Conservation (phyloP, 2,797 vertebrate species). For the Momotus momota region DNA sequence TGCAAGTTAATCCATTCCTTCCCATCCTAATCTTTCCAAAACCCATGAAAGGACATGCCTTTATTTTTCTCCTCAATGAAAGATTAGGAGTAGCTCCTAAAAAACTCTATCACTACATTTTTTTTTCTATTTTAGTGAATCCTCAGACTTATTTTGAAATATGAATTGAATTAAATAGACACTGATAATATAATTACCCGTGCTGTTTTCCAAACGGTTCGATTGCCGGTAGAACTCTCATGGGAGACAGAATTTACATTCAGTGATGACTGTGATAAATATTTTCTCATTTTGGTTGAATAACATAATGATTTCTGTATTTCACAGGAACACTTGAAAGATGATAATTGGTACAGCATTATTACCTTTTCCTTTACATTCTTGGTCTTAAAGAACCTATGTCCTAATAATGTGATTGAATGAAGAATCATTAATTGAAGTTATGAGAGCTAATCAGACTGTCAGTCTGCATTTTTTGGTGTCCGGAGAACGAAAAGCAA, state of each 20-base stretch:
- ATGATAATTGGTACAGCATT: conserved; percentile 1
- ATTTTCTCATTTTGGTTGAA: conserved; percentile 36
- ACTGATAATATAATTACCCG: conserved; percentile 35
- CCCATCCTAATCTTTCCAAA: neutral
- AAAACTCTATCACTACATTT: neutral
- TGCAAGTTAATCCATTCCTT: neutral
- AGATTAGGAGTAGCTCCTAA: neutral
- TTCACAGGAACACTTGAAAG: neutral
- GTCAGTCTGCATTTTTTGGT: conserved; percentile 60
- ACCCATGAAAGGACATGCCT: neutral
- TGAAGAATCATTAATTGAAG: conserved; percentile 50
- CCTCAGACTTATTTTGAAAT: conserved; percentile 24
- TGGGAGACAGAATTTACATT: conserved; percentile 8
- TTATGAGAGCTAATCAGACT: conserved; percentile 59
- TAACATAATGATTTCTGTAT: conserved; percentile 28
- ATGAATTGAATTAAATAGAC: conserved; percentile 8
- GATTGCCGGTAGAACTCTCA: conserved; percentile 28
- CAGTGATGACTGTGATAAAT: conserved; percentile 44
- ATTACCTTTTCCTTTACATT: neutral
- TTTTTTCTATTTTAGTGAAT: neutral
- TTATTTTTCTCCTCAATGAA: neutral
- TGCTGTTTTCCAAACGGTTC: conserved; percentile 26
- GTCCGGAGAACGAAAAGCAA: conserved; percentile 34
- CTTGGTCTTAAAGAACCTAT: neutral
- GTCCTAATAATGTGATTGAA: conserved; percentile 37